These are phyloP conservation scores for Leptodactylus fuscus DNA, from an alignment of 2,113 vertebrate genomes.

Conservation along the genomic window DNA sequence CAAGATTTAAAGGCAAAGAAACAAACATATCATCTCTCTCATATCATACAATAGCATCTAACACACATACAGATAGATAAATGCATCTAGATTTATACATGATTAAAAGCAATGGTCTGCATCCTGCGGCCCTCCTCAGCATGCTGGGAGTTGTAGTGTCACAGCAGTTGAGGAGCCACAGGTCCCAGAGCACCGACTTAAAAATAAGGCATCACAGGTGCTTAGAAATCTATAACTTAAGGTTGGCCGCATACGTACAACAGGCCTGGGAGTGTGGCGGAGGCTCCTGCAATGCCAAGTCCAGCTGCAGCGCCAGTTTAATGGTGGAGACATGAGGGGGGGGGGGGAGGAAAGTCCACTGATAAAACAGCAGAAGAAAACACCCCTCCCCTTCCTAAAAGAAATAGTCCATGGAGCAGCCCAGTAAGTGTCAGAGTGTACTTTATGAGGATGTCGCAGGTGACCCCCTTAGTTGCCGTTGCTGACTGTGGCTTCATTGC, in stretches of 20 bases:
- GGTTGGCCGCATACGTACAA: not conserved
- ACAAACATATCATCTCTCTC: not conserved
- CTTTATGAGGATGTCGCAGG: not conserved
- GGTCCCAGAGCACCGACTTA: not conserved
- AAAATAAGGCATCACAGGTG: slow-evolving; percentile 80
- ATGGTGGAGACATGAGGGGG: not conserved
- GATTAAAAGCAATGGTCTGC: not conserved
- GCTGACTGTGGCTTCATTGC: slow-evolving; percentile 76
- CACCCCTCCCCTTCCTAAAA: not conserved
- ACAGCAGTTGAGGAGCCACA: not conserved
- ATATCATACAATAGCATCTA: not conserved
- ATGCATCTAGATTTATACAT: slow-evolving; percentile 49
- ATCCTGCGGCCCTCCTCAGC: not conserved
- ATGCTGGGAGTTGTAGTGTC: slow-evolving; percentile 16
- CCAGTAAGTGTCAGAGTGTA: not conserved
- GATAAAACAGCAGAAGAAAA: no score
- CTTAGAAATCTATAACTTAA: slow-evolving; percentile 62
- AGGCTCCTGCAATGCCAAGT: not conserved
- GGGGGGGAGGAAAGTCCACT: not conserved
- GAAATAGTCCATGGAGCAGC: not conserved
- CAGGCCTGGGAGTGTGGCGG: not conserved
- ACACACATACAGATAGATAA: slow-evolving; percentile 9
- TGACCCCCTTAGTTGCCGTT: slow-evolving; percentile 70
- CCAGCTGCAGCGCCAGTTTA: not conserved
- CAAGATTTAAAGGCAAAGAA: not conserved